Conservation (phyloP, 2,888 invertebrate genomes). For the Pasiphila rectangulata region DNA sequence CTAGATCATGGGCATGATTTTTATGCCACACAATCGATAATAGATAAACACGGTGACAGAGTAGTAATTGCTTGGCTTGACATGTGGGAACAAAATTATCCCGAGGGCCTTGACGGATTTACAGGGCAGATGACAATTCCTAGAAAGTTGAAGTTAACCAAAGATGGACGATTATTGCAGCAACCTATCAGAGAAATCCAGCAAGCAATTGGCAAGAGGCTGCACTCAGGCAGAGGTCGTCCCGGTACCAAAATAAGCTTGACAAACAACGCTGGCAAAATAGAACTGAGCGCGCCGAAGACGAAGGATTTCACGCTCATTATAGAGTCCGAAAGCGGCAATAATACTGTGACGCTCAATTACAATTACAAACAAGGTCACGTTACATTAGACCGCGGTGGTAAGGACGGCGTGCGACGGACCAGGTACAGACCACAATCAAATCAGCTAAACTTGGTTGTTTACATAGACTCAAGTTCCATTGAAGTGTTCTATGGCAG, state of each 20-base stretch:
- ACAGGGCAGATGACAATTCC: constrained; percentile 67
- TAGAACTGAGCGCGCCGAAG: constrained; percentile 40
- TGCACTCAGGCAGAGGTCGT: constrained; percentile 39
- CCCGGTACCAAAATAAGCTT: constrained; percentile 32
- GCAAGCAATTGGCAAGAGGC: constrained; percentile 29
- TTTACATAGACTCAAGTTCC: constrained; percentile 60
- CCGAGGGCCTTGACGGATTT: constrained; percentile 60
- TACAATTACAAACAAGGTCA: constrained; percentile 42
- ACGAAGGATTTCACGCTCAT: constrained; percentile 40
- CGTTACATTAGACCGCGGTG: constrained; percentile 59
- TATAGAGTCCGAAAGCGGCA: constrained; percentile 42
- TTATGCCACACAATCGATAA: constrained; percentile 67
- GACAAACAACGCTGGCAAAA: constrained; percentile 52
- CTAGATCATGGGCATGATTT: constrained; percentile 68
- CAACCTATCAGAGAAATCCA: constrained; percentile 48
- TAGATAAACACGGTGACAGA: constrained; percentile 46
- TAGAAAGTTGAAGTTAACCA: constrained; percentile 49
- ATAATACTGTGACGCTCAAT: constrained; percentile 41
- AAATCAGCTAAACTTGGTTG: constrained; percentile 35
- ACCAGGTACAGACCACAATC: constrained; percentile 50
- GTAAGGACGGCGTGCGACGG: constrained; percentile 53
- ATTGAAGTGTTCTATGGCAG: constrained; percentile 55
- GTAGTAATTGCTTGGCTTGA: constrained; percentile 66
- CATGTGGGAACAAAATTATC: constrained; percentile 68
- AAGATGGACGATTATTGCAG: constrained; percentile 48